Evolutionary conservation across 2,797 vertebrate species (phyloP).

Genomic region (Cossypha heuglini): DNA sequence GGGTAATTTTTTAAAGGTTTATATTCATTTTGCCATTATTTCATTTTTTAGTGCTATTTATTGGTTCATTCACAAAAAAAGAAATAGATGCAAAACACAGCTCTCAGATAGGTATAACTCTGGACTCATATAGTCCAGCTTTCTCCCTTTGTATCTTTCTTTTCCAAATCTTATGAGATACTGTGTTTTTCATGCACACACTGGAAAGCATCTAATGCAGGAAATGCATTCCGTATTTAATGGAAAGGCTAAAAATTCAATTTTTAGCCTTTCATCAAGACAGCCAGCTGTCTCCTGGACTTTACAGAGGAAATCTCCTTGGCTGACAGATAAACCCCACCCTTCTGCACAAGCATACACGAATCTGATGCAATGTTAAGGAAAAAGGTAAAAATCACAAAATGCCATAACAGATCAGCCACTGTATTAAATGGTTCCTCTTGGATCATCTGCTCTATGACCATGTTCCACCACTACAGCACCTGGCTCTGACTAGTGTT

Average conservation of each 20-base stretch:
- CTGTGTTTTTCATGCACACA: neutral
- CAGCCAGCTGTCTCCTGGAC: neutral
- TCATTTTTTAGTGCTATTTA: neutral
- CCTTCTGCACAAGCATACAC: neutral
- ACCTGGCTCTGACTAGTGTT: neutral
- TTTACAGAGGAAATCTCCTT: neutral
- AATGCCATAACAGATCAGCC: neutral
- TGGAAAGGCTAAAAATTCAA: neutral
- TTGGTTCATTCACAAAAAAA: neutral
- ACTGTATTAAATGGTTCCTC: neutral
- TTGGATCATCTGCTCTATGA: neutral
- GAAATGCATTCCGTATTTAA: neutral
- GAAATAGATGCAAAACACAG: neutral
- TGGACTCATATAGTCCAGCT: neutral
- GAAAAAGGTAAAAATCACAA: neutral
- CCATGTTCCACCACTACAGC: neutral
- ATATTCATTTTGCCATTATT: neutral
- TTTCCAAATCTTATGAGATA: neutral
- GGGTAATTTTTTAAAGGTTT: neutral
- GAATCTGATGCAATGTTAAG: accelerated
- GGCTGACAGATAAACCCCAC: neutral
- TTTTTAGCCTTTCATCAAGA: neutral
- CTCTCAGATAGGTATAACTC: neutral
- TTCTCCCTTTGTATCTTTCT: neutral
- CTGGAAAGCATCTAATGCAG: neutral